Percentiles rank a stretch among this genome's conserved stretches.
Conservation (phyloP, 2,797 vertebrate species). For the Pelodytes ibericus region DNA sequence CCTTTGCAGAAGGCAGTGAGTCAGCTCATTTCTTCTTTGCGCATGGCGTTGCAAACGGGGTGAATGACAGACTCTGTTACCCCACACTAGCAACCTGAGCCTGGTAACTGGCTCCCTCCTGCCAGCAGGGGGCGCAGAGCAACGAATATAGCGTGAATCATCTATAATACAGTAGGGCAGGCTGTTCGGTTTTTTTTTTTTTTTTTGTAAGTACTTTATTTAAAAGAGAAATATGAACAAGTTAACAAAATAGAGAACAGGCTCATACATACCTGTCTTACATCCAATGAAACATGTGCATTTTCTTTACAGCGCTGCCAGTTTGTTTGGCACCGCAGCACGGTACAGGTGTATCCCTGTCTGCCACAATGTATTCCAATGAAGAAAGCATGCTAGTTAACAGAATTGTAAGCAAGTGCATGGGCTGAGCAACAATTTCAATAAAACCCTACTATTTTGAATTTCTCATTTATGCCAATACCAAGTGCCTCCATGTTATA, state of each 20-base stretch:
- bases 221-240: background rate
- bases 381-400: too few species aligned
- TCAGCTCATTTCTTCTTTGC: background rate
- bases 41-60: background rate
- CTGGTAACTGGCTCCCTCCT: background rate
- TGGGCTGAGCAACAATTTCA: too few species aligned
- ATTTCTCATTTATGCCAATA: too few species aligned
- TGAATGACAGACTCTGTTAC: background rate
- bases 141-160: background rate
- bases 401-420: too few species aligned
- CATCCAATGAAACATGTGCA: too few species aligned
- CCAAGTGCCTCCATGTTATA: too few species aligned
- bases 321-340: too few species aligned
- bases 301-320: too few species aligned
- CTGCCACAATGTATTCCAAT: too few species aligned
- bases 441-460: too few species aligned
- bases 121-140: conserved; percentile 13
- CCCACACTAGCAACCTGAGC: background rate
- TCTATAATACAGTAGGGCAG: background rate
- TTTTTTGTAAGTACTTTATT: conserved; percentile 43
- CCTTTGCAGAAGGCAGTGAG: too few species aligned
- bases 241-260: background rate
- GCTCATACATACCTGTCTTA: background rate
- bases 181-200: background rate
- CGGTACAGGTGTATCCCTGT: too few species aligned